phyloP scores from a whole-genome alignment of 1,140 invertebrate genomes.

The Coelopa frigida region DNA sequence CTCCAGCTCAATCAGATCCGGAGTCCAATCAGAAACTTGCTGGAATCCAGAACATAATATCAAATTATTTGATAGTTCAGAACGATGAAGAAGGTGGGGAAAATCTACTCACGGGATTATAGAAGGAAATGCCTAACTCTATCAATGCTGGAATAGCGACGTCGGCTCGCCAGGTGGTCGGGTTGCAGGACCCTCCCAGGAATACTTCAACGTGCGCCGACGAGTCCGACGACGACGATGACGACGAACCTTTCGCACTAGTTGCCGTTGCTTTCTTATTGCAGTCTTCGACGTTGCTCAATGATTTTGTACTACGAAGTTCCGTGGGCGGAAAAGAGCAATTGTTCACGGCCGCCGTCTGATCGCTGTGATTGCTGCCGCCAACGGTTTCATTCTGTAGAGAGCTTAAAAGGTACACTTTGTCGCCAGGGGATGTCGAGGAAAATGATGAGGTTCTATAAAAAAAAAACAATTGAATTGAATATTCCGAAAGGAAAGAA shows the following conservation, averaged over 20 bases:
- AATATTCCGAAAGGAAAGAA: not conserved
- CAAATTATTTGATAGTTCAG: conserved; percentile 5
- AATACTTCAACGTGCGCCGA: conserved; percentile 67
- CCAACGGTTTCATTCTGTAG: conserved; percentile 15
- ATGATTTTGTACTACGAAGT: conserved; percentile 38
- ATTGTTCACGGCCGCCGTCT: too few relatives aligned
- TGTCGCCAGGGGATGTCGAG: conserved; percentile 27
- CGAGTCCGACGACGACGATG: not conserved
- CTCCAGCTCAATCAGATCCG: conserved; percentile 87
- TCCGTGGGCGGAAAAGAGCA: conserved; percentile 27
- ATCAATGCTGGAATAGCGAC: conserved; percentile 89
- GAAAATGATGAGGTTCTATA: conserved; percentile 31
- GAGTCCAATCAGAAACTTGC: conserved; percentile 95
- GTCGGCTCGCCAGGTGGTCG: conserved; percentile 90
- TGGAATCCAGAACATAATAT: conserved; percentile 46
- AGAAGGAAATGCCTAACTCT: conserved; percentile 85
- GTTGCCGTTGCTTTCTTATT: conserved; percentile 38
- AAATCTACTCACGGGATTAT: conserved; percentile 83
- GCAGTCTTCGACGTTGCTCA: conserved; percentile 39
- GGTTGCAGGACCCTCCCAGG: conserved; percentile 95
- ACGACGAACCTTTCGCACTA: conserved; percentile 20
- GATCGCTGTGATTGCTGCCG: conserved; percentile 18
- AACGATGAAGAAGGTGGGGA: not conserved
- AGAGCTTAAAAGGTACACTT: conserved; percentile 21
- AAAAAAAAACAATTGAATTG: too few relatives aligned